phyloP scores from a whole-genome alignment of 2,888 invertebrate species.

The Ptychoptera albimana region DNA sequence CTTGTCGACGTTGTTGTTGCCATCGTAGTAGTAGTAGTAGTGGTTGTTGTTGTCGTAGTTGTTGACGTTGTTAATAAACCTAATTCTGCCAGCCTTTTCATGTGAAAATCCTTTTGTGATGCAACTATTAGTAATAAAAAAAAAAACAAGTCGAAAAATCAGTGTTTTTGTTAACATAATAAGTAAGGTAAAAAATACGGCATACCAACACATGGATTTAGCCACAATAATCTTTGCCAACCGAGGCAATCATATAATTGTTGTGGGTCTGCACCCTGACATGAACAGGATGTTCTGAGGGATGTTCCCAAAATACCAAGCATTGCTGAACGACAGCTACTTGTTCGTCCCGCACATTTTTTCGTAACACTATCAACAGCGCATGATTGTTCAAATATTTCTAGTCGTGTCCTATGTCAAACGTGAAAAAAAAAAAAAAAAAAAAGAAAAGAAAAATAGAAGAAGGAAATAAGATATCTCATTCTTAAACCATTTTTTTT shows the following conservation, averaged over 20 bases:
- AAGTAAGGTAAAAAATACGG: conserved; percentile 12
- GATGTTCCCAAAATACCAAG: conserved; percentile 82
- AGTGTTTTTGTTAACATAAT: neutral
- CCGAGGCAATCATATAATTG: conserved; percentile 78
- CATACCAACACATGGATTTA: conserved; percentile 87
- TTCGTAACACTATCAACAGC: conserved; percentile 81
- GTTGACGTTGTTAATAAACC: conserved; percentile 33
- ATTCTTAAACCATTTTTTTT: too few species aligned
- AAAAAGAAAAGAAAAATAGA: too few species aligned
- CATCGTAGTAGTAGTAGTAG: conserved; percentile 23
- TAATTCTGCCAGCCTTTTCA: conserved; percentile 36
- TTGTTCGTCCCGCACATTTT: conserved; percentile 72
- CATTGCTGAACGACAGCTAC: conserved; percentile 73
- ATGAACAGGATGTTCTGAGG: conserved; percentile 72
- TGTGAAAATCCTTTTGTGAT: conserved; percentile 76
- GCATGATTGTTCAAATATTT: conserved; percentile 81
- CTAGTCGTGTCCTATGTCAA: conserved; percentile 50
- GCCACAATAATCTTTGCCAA: conserved; percentile 80
- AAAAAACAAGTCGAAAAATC: too few species aligned
- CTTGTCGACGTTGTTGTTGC: conserved; percentile 22
- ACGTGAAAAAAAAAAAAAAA: too few species aligned
- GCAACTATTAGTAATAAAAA: conserved; percentile 48
- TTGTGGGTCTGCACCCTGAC: conserved; percentile 70
- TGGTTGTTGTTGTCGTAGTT: conserved; percentile 33
- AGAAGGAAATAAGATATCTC: too few species aligned